Evolutionary conservation across 2,888 invertebrate genomes (phyloP).

Genomic region (Melangyna quadrimaculata): DNA sequence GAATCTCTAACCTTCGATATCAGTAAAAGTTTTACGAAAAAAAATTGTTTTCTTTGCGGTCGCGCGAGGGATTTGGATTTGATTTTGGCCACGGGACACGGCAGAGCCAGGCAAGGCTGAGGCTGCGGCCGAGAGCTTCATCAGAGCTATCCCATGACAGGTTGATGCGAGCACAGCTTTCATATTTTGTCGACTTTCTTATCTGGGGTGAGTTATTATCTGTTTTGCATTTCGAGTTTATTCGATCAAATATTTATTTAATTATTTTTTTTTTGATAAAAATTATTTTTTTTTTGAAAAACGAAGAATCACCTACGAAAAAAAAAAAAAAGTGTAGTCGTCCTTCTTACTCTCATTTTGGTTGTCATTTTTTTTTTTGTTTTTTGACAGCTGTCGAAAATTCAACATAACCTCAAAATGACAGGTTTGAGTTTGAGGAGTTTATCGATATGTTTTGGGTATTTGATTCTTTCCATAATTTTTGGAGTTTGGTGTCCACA

Average conservation of each 20-base stretch:
- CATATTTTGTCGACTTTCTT: slow-evolving; percentile 13
- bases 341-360: slow-evolving; percentile 16
- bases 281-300: slow-evolving; percentile 46
- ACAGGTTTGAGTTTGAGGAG: slow-evolving; percentile 10
- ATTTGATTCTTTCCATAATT: neutral
- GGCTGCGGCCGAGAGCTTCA: neutral
- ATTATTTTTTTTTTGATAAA: slow-evolving; percentile 3
- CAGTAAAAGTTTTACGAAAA: slow-evolving; percentile 1
- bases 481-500: neutral
- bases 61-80: slow-evolving; percentile 40
- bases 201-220: neutral
- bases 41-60: slow-evolving; percentile 45
- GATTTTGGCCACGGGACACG: slow-evolving; percentile 40
- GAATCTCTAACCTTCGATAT: neutral
- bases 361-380: slow-evolving; percentile 53
- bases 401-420: slow-evolving; percentile 59
- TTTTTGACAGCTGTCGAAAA: slow-evolving; percentile 63
- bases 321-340: neutral
- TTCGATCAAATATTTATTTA: neutral
- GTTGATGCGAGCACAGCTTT: slow-evolving; percentile 44
- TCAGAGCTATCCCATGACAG: slow-evolving; percentile 46
- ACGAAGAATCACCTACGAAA: neutral
- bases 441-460: slow-evolving; percentile 21
- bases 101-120: neutral
- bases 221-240: neutral